These are phyloP conservation scores for Berghia stephanieae DNA, from an alignment of 1,140 invertebrate species.

Conservation along the genomic window DNA sequence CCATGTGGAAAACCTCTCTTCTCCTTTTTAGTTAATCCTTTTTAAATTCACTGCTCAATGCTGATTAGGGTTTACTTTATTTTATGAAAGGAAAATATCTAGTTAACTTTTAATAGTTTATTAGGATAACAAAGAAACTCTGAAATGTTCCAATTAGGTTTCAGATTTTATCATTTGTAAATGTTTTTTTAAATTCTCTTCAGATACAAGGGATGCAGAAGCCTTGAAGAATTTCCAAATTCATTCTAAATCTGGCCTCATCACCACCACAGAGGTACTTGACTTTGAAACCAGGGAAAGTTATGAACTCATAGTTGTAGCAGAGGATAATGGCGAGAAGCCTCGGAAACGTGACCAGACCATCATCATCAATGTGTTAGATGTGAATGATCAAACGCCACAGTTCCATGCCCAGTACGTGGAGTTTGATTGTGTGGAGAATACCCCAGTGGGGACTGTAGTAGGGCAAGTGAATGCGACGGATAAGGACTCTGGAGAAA, in stretches of 20 bases:
- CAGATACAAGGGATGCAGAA: constrained; percentile 42
- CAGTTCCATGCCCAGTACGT: constrained; percentile 70
- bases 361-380: constrained; percentile 55
- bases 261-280: constrained; percentile 85
- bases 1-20: too few species aligned
- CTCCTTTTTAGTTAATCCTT: too few species aligned
- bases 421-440: constrained; percentile 88
- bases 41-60: too few species aligned
- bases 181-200: constrained; percentile 26
- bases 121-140: background rate
- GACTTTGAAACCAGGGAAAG: constrained; percentile 90
- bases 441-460: constrained; percentile 89
- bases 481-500: constrained; percentile 78
- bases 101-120: constrained; percentile 1
- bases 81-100: too few species aligned
- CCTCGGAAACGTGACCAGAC: constrained; percentile 70
- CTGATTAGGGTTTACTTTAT: too few species aligned
- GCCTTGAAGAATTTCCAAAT: constrained; percentile 51
- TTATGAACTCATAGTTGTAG: constrained; percentile 76
- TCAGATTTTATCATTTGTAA: background rate
- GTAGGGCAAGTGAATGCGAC: constrained; percentile 78
- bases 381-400: constrained; percentile 62
- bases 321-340: constrained; percentile 57
- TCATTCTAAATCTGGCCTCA: constrained; percentile 73
- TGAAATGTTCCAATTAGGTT: background rate